These are phyloP conservation scores for Andrena haemorrhoa DNA, from an alignment of 2,888 invertebrate species.

Conservation along the genomic window DNA sequence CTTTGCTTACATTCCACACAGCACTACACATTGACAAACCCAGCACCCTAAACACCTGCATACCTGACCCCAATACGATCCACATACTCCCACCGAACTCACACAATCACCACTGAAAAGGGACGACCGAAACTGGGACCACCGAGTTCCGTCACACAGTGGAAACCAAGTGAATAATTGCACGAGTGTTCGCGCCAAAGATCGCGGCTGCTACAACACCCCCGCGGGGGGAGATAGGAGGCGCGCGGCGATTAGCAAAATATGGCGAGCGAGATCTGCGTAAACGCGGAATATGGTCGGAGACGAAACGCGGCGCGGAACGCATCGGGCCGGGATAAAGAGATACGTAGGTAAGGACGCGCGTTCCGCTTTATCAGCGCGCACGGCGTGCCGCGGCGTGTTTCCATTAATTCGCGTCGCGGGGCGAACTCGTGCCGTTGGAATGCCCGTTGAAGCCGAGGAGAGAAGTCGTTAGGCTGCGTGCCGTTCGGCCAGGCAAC, in stretches of 20 bases:
- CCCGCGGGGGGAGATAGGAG: not conserved
- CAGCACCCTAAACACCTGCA: too few relatives aligned
- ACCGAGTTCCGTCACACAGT: too few relatives aligned
- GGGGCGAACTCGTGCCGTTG: slow-evolving; percentile 77
- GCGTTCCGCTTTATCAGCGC: slow-evolving; percentile 81
- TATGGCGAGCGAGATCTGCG: slow-evolving; percentile 30
- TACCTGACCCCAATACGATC: too few relatives aligned
- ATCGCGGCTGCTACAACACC: too few relatives aligned
- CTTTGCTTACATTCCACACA: too few relatives aligned
- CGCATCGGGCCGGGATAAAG: slow-evolving; percentile 60
- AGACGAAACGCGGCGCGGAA: slow-evolving; percentile 27
- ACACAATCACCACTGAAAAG: too few relatives aligned
- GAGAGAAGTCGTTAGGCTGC: slow-evolving; percentile 78
- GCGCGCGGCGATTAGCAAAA: not conserved
- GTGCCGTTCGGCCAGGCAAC: slow-evolving; percentile 78
- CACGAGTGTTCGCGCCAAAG: too few relatives aligned
- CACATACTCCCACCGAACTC: too few relatives aligned
- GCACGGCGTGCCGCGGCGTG: slow-evolving; percentile 76
- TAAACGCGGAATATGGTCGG: slow-evolving; percentile 45
- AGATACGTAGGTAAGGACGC: slow-evolving; percentile 61
- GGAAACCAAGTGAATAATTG: too few relatives aligned
- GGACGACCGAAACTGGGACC: too few relatives aligned
- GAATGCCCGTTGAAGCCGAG: slow-evolving; percentile 78
- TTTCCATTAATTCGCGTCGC: slow-evolving; percentile 83
- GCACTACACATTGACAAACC: too few relatives aligned